These are phyloP conservation scores for Elachura formosa DNA, from an alignment of 2,113 vertebrate species.

Conservation along the genomic window DNA sequence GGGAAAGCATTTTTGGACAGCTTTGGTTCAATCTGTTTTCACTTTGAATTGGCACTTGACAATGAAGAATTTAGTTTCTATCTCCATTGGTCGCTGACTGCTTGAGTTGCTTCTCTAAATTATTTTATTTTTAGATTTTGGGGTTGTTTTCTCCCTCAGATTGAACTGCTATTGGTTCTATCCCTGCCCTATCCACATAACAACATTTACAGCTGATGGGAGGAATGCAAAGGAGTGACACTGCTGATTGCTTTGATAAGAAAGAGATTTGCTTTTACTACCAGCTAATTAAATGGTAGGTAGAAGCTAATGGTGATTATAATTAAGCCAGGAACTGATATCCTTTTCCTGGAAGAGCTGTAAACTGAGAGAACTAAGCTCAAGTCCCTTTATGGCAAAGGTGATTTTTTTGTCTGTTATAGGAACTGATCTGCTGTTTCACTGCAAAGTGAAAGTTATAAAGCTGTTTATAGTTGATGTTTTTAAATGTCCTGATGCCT, in stretches of 20 bases:
- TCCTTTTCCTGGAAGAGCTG: not conserved
- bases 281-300: not conserved
- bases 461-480: not conserved
- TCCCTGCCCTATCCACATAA: not conserved
- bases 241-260: not conserved
- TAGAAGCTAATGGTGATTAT: not conserved
- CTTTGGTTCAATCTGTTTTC: conserved; percentile 38
- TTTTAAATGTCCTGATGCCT: not conserved
- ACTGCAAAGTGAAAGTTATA: not conserved
- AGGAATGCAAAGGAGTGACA: not conserved
- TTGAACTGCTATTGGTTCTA: not conserved
- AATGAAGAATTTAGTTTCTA: not conserved
- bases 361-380: not conserved
- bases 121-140: not conserved
- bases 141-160: not conserved
- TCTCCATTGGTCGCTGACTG: not conserved
- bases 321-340: not conserved
- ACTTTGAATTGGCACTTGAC: not conserved
- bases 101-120: not conserved
- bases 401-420: not conserved
- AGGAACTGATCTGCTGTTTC: not conserved
- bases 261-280: not conserved
- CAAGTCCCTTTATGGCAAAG: not conserved
- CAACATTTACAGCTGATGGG: not conserved
- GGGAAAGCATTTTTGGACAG: not conserved